Conservation (phyloP, 1,140 invertebrate genomes). For the Asbolus verrucosus region DNA sequence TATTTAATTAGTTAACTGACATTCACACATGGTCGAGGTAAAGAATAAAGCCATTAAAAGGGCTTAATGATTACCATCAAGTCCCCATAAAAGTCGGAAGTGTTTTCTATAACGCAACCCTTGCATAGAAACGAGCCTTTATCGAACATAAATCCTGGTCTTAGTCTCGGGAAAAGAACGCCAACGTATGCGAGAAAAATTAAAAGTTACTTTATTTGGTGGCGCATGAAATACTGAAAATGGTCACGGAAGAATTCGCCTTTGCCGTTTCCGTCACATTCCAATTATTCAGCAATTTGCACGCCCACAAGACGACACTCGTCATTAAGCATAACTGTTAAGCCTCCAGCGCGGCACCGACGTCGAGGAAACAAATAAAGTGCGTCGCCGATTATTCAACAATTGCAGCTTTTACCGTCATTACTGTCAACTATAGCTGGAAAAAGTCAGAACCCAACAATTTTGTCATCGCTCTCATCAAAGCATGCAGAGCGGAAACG, state of each 20-base stretch:
- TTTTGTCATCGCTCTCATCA: slow-evolving; percentile 40
- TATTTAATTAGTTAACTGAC: slow-evolving; percentile 44
- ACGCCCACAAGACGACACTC: background rate
- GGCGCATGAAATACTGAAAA: slow-evolving; percentile 47
- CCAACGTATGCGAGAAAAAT: slow-evolving; percentile 53
- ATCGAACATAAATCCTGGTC: slow-evolving; percentile 42
- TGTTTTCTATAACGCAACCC: slow-evolving; percentile 49
- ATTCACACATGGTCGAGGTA: slow-evolving; percentile 42
- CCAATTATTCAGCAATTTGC: slow-evolving; percentile 7
- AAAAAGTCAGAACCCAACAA: slow-evolving; percentile 26
- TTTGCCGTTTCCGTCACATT: slow-evolving; percentile 11
- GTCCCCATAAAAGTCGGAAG: slow-evolving; percentile 48
- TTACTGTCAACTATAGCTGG: background rate
- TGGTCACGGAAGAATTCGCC: slow-evolving; percentile 48
- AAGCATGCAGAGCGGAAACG: slow-evolving; percentile 30
- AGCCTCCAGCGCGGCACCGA: too few relatives aligned
- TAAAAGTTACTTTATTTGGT: slow-evolving; percentile 50
- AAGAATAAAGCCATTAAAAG: slow-evolving; percentile 49
- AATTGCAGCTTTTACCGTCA: slow-evolving; percentile 8
- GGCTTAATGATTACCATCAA: slow-evolving; percentile 39
- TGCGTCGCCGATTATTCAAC: background rate
- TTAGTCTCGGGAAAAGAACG: slow-evolving; percentile 38
- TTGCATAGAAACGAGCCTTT: slow-evolving; percentile 37
- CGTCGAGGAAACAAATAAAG: slow-evolving; percentile 2
- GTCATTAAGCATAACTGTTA: too few relatives aligned